phyloP scores from a whole-genome alignment of 2,113 vertebrate genomes.

The Sceloporus undulatus region DNA sequence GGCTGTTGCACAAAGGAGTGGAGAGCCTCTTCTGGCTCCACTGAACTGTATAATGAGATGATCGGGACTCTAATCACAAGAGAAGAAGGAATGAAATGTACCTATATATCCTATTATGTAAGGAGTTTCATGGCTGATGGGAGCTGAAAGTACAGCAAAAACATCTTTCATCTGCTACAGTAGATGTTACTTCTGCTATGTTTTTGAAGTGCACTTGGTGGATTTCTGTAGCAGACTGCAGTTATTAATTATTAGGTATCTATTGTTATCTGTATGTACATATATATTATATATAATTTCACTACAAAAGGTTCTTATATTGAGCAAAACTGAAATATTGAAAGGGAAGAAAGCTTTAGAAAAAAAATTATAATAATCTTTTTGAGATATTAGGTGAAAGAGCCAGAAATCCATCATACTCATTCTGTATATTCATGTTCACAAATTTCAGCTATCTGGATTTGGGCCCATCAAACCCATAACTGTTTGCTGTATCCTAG shows the following conservation, averaged over 20 bases:
- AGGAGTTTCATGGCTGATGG: conserved; percentile 65
- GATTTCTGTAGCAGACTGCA: conserved; percentile 36
- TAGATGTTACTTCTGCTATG: conserved; percentile 19
- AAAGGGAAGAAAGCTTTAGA: background rate
- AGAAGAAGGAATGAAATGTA: conserved; percentile 67
- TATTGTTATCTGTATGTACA: background rate
- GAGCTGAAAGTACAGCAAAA: conserved; percentile 60
- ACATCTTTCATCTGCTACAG: conserved; percentile 51
- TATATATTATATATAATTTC: background rate
- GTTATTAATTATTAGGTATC: conserved; percentile 50
- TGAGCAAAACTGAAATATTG: conserved; percentile 15
- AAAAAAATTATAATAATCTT: conserved; percentile 25
- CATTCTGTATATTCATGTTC: conserved; percentile 5
- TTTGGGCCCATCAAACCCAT: background rate
- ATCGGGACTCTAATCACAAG: conserved; percentile 61
- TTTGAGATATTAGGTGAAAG: conserved; percentile 3
- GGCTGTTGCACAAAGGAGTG: conserved; percentile 48
- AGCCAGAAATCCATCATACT: conserved; percentile 26
- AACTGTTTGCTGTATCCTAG: background rate
- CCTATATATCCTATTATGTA: conserved; percentile 54
- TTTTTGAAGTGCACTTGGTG: conserved; percentile 44
- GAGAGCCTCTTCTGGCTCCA: conserved; percentile 71
- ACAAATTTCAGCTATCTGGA: no score
- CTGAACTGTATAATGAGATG: conserved; percentile 71
- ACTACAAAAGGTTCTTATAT: conserved; percentile 16